A percentile compares a stretch with the other conserved stretches of the same genome.
phyloP scores from a whole-genome alignment of 2,797 vertebrate species.

The Rhynchotus rufescens region DNA sequence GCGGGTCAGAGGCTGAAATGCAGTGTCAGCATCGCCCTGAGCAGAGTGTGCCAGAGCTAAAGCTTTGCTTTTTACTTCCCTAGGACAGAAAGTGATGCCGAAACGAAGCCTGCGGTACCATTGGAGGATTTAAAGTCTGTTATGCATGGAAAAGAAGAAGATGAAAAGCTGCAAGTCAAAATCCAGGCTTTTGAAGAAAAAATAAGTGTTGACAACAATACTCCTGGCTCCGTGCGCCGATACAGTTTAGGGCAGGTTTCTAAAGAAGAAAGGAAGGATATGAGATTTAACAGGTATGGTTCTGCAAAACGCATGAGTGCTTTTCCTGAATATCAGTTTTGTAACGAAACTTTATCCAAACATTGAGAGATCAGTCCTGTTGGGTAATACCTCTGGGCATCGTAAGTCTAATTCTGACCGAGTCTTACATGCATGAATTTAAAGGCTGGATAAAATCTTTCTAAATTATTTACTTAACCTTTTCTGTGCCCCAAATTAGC shows the following conservation, averaged over 20 bases:
- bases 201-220: constrained; percentile 74
- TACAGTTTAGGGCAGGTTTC: constrained; percentile 86
- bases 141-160: constrained; percentile 59
- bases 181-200: constrained; percentile 87
- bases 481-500: not conserved
- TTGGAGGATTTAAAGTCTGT: constrained; percentile 65
- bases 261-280: constrained; percentile 86
- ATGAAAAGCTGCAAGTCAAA: constrained; percentile 86
- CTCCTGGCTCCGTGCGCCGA: constrained; percentile 80
- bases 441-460: not conserved
- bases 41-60: not conserved
- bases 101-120: constrained; percentile 56
- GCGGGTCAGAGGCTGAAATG: not conserved
- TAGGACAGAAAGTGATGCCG: constrained; percentile 76
- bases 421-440: not conserved
- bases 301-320: not conserved
- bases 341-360: not conserved
- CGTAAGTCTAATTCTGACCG: not conserved
- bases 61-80: constrained; percentile 31
- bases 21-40: not conserved
- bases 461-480: not conserved
- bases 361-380: not conserved
- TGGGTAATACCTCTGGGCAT: not conserved
- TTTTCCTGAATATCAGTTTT: not conserved
- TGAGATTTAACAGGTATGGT: constrained; percentile 90